Conservation (phyloP, 2,888 invertebrate species). For the Apamea monoglypha region DNA sequence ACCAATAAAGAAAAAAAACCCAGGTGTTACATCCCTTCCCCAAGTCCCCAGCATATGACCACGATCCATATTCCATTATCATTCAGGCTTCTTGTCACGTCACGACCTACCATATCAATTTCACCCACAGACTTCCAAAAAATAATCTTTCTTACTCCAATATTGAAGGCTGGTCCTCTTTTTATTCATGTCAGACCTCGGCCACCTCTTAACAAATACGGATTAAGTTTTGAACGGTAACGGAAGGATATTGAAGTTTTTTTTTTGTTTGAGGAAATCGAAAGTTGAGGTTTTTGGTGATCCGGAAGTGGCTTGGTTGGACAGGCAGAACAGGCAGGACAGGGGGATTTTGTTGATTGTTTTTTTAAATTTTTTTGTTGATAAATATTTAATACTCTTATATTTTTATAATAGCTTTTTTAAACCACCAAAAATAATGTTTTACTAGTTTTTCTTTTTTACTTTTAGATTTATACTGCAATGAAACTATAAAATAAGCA, state of each 20-base stretch:
- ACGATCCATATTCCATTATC: constrained; percentile 27
- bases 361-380: background rate
- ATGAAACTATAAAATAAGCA: no score
- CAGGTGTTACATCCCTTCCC: constrained; percentile 24
- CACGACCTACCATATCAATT: constrained; percentile 54
- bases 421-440: no score
- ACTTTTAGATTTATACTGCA: no score
- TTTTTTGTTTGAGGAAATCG: constrained; percentile 35
- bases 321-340: no score
- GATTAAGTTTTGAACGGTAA: constrained; percentile 47
- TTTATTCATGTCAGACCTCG: constrained; percentile 48
- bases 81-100: constrained; percentile 49
- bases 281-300: background rate
- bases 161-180: constrained; percentile 35
- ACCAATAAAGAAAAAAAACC: constrained; percentile 9
- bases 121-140: constrained; percentile 38
- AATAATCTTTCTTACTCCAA: constrained; percentile 53
- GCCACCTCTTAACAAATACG: constrained; percentile 34
- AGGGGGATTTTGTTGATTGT: background rate
- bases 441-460: no score
- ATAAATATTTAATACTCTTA: background rate
- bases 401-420: background rate
- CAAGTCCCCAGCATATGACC: background rate
- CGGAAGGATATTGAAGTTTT: constrained; percentile 24
- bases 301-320: constrained; percentile 7